Evolutionary conservation across 2,888 invertebrate genomes (phyloP), one percentile per base, ranked within the genome.

Genomic region (Coenonympha arcania): DNA sequence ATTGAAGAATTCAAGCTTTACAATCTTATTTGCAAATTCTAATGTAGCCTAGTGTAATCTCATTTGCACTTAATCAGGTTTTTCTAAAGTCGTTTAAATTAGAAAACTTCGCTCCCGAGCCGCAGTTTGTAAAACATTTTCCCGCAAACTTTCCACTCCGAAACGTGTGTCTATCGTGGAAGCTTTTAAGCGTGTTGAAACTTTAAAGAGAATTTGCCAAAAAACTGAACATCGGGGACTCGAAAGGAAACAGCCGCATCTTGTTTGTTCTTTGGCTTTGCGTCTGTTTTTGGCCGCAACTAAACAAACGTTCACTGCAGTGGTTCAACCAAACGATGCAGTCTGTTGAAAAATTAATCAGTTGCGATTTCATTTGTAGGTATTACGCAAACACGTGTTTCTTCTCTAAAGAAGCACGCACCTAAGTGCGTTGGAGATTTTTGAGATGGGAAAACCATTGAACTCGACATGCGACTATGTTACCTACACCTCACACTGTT

Each of bases 181-280:
- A 52, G 31, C 31, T 52, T 45, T 31, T 26, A 52, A 54, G 42
- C 45, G 54, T 31, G 52, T 54, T 52, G 45, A 48, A 48, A 54
- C 45, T 48, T 54, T 48, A 41, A 37, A 39, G 28, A 48, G 31
- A 20, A 48, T 44, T 34, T 34, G 31, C 48, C 54, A 26, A 48
- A 48, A 52, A 36, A 41, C 50, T 19, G 18, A 43, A 48, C 42
- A 19, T 45, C 19, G 20, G 43, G 31, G 24, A 20, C 31, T 52
- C 40, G 31, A 46, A 49, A 48, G 24, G 15, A 34, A 45, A 30
- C 28, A 26, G 8, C 24, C 36, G 2, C 28, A 16, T 39, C 37
- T 34, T 24, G 41, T 43, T 40, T 31, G 15, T 39, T 39, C 15
- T 22, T 9, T 20, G 22, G 8, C 15, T 13, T 37, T 20, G 22